A percentile compares a stretch with the other conserved stretches of the same genome.
Conservation (phyloP, 1,140 invertebrate species). For the Cyphomyrmex costatus region DNA sequence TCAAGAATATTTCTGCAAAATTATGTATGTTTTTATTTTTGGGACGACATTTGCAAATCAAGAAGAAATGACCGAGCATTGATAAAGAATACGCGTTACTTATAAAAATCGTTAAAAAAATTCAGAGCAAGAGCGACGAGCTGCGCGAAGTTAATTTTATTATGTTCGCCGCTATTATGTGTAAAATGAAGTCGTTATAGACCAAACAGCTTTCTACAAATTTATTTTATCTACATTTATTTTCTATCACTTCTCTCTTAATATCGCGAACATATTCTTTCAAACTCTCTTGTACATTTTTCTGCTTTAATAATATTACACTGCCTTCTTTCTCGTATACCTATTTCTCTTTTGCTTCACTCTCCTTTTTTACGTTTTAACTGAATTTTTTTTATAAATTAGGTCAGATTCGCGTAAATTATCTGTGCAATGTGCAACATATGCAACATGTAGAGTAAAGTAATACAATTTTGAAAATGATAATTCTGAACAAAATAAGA, state of each 20-base stretch:
- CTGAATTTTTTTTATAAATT: constrained; percentile 12
- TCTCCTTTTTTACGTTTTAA: neutral
- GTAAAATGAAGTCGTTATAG: neutral
- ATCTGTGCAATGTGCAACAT: neutral
- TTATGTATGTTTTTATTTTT: neutral
- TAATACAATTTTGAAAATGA: no score
- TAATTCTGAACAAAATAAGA: no score
- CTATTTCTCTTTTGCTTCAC: neutral
- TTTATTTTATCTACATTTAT: constrained; percentile 14
- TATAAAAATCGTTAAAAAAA: neutral
- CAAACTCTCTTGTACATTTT: neutral
- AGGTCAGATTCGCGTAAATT: neutral
- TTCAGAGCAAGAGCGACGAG: neutral
- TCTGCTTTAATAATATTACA: neutral
- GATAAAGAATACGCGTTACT: neutral
- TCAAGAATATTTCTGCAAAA: constrained; percentile 18
- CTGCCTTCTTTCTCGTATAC: neutral
- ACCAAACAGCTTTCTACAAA: neutral
- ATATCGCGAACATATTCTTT: neutral
- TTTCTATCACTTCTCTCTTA: constrained; percentile 11
- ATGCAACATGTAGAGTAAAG: neutral
- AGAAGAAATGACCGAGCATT: neutral
- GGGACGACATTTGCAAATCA: neutral
- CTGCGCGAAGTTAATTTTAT: constrained; percentile 16
- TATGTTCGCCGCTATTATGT: neutral